These are phyloP conservation scores for Melospiza georgiana DNA, from an alignment of 2,113 vertebrate genomes.

Conservation along the genomic window DNA sequence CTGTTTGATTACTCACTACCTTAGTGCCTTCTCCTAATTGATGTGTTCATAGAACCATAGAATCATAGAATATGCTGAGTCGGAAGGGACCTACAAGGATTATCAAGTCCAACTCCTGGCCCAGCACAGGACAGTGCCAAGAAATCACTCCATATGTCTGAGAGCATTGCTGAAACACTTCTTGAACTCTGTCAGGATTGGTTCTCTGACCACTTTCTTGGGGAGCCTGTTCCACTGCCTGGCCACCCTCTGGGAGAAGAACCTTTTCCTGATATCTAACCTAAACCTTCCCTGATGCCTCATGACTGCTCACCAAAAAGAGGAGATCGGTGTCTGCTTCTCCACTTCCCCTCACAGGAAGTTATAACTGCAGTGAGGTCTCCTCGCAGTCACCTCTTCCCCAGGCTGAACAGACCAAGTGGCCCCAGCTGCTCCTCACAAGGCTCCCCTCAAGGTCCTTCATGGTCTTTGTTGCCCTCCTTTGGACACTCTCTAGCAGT, in stretches of 20 bases:
- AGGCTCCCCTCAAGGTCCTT: fast-evolving
- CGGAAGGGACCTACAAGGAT: neutral
- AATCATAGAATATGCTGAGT: neutral
- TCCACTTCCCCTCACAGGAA: neutral
- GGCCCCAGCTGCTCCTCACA: fast-evolving
- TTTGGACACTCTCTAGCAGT: neutral
- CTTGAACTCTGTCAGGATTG: neutral
- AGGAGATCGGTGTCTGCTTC: neutral
- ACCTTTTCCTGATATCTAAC: neutral
- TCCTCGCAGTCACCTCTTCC: neutral
- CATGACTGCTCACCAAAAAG: neutral
- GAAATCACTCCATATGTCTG: neutral
- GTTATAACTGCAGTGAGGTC: neutral
- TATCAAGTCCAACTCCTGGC: neutral
- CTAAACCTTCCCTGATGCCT: neutral
- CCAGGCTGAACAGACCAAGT: neutral
- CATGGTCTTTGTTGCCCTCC: neutral
- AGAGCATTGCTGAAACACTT: neutral
- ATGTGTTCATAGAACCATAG: neutral
- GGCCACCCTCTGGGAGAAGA: neutral
- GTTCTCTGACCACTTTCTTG: neutral
- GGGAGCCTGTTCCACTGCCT: neutral
- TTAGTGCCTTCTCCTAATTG: neutral
- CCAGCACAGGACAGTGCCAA: fast-evolving
- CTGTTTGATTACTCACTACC: neutral